Evolutionary conservation across 1,140 invertebrate genomes (phyloP).

Genomic region (Hermatobates lingyangjiaoensis): DNA sequence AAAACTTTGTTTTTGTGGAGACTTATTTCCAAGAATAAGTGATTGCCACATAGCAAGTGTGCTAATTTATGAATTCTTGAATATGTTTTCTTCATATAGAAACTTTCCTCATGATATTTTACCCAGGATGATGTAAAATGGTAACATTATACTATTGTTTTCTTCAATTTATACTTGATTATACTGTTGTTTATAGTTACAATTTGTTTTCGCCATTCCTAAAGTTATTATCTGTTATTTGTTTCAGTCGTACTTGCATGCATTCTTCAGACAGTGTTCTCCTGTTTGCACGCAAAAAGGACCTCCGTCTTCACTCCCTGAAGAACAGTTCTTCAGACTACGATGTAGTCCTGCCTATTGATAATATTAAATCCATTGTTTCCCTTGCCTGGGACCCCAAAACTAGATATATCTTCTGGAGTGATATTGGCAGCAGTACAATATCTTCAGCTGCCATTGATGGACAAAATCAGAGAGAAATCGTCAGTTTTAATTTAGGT

Average conservation of each 20-base stretch:
- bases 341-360: slow-evolving; percentile 55
- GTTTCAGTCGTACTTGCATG: slow-evolving; percentile 46
- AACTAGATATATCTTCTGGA: slow-evolving; percentile 69
- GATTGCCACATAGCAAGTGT: too few relatives aligned
- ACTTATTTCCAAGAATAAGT: too few relatives aligned
- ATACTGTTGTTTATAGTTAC: not conserved
- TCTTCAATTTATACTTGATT: too few relatives aligned
- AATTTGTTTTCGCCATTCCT: slow-evolving; percentile 9
- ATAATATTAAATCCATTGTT: slow-evolving; percentile 60
- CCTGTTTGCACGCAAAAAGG: slow-evolving; percentile 61
- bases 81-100: too few relatives aligned
- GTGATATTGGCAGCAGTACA: slow-evolving; percentile 61
- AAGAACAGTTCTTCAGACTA: slow-evolving; percentile 29
- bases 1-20: too few relatives aligned
- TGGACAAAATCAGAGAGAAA: slow-evolving; percentile 46
- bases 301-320: slow-evolving; percentile 50
- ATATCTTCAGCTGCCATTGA: slow-evolving; percentile 61
- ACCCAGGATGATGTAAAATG: too few relatives aligned
- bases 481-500: slow-evolving; percentile 50
- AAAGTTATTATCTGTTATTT: too few relatives aligned
- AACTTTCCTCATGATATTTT: too few relatives aligned
- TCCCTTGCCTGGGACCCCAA: slow-evolving; percentile 67
- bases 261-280: slow-evolving; percentile 53
- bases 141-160: too few relatives aligned
- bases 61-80: too few relatives aligned